Percentiles rank a stretch among this genome's conserved stretches.
Conservation (phyloP, 2,888 invertebrate species). For the Patella ulyssiponensis region DNA sequence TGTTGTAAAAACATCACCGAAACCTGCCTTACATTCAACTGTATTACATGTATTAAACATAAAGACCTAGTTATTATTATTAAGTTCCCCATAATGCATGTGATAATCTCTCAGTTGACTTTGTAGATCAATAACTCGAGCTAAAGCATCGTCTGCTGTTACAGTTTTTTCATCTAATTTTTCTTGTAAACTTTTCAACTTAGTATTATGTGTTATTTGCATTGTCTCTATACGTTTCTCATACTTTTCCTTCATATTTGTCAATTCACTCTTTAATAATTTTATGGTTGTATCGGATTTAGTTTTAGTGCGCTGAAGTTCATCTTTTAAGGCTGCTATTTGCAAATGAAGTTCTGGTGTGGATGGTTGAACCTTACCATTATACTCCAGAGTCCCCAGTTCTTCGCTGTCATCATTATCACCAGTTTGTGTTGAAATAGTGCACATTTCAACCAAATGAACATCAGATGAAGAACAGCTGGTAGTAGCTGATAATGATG, state of each 20-base stretch:
- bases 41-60: too few species aligned
- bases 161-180: conserved; percentile 55
- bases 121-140: conserved; percentile 56
- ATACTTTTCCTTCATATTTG: conserved; percentile 49
- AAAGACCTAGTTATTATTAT: background rate
- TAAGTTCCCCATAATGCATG: conserved; percentile 52
- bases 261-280: conserved; percentile 44
- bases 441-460: background rate
- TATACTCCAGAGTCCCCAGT: background rate
- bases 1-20: too few species aligned
- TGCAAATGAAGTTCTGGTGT: conserved; percentile 30
- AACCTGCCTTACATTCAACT: too few species aligned
- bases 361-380: conserved; percentile 29
- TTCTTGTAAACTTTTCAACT: conserved; percentile 45
- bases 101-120: conserved; percentile 55
- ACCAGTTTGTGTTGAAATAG: background rate
- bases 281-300: conserved; percentile 36
- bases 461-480: background rate
- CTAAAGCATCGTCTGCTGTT: conserved; percentile 58
- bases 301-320: conserved; percentile 33
- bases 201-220: conserved; percentile 44
- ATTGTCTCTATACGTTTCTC: conserved; percentile 52
- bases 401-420: background rate
- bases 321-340: conserved; percentile 38
- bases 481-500: background rate